Evolutionary conservation across 2,113 vertebrate species (phyloP).

Genomic region (Carassius carassius): DNA sequence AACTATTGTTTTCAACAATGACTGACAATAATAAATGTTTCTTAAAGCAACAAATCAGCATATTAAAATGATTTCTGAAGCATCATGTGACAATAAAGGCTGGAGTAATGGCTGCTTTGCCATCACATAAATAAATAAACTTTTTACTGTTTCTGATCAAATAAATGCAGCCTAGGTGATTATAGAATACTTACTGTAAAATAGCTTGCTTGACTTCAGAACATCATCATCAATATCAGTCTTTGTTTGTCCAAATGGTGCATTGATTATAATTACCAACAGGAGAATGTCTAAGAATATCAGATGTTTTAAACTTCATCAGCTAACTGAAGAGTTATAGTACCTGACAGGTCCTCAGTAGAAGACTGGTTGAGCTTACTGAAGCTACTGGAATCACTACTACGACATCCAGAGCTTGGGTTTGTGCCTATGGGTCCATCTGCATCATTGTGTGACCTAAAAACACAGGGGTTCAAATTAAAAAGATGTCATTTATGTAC

Average conservation of each 20-base stretch:
- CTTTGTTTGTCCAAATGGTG: too few species aligned
- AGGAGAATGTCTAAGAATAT: neutral
- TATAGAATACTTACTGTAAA: neutral
- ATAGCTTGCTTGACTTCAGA: neutral
- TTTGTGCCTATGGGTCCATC: conserved; percentile 82
- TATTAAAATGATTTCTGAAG: too few species aligned
- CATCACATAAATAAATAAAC: too few species aligned
- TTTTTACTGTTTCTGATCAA: neutral
- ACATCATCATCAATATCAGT: neutral
- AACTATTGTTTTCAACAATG: neutral
- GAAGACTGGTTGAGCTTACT: conserved; percentile 85
- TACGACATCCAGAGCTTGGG: conserved; percentile 74
- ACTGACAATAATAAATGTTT: too few species aligned
- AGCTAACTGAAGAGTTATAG: neutral
- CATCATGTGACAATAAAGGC: too few species aligned
- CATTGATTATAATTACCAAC: neutral
- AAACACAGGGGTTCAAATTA: conserved; percentile 52
- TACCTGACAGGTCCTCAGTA: conserved; percentile 89
- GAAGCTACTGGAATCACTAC: conserved; percentile 80
- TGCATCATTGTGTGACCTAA: conserved; percentile 90
- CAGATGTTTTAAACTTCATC: neutral
- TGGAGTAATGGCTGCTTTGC: too few species aligned
- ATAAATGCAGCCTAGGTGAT: neutral
- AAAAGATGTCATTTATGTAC: conserved; percentile 46
- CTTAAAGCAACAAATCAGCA: too few species aligned